Conservation (phyloP, 2,888 invertebrate genomes). For the Cecidostiba fungosa region DNA sequence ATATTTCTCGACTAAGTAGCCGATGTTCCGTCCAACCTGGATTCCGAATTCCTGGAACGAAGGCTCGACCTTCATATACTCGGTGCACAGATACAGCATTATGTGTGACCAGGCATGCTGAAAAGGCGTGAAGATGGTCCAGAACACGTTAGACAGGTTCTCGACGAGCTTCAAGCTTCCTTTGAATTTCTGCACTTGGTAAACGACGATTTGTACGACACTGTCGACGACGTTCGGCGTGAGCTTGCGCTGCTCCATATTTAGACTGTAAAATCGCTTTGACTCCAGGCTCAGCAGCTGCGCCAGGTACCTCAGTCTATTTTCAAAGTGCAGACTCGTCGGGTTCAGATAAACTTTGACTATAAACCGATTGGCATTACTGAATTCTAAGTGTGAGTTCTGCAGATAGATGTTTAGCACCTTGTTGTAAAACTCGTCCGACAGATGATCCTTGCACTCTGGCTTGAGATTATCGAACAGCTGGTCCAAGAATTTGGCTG, state of each 20-base stretch:
- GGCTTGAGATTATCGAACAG: conserved; percentile 53
- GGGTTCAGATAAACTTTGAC: conserved; percentile 56
- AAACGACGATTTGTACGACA: conserved; percentile 37
- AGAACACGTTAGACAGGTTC: conserved; percentile 38
- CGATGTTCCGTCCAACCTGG: conserved; percentile 53
- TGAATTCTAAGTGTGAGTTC: conserved; percentile 29
- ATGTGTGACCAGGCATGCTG: conserved; percentile 48
- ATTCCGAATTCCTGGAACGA: conserved; percentile 61
- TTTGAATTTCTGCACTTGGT: conserved; percentile 56
- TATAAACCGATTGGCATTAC: conserved; percentile 40
- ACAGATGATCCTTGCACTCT: conserved; percentile 56
- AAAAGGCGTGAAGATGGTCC: conserved; percentile 35
- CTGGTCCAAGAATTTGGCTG: conserved; percentile 23
- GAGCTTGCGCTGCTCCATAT: conserved; percentile 38
- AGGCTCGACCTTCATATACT: conserved; percentile 28
- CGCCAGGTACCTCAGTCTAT: conserved; percentile 29
- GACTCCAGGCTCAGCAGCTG: conserved; percentile 36
- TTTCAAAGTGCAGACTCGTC: conserved; percentile 32
- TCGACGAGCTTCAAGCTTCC: conserved; percentile 41
- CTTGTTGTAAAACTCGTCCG: conserved; percentile 68
- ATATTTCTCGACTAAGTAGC: conserved; percentile 51
- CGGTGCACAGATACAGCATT: conserved; percentile 55
- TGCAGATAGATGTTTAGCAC: conserved; percentile 68
- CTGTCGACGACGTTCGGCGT: conserved; percentile 47
- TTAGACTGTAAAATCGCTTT: conserved; percentile 38